phyloP scores from a whole-genome alignment of 2,797 vertebrate genomes.

The Esox masquinongy region DNA sequence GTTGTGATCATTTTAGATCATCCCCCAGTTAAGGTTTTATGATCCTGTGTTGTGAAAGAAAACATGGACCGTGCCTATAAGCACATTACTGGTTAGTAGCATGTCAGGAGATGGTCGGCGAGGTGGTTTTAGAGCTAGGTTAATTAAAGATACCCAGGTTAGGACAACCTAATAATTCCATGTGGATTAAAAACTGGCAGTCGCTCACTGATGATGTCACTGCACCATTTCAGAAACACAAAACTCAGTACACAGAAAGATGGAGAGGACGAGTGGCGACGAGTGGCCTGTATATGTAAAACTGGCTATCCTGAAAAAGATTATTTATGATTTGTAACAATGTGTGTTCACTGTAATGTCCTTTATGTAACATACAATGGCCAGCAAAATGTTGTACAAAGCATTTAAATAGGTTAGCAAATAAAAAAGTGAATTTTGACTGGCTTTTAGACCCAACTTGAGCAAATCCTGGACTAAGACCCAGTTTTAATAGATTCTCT shows the following conservation, averaged over 20 bases:
- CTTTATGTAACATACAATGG: neutral
- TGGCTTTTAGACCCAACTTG: neutral
- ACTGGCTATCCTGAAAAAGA: neutral
- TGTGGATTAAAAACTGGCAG: neutral
- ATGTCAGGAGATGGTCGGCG: neutral
- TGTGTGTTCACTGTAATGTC: neutral
- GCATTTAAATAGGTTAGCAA: neutral
- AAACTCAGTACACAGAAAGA: neutral
- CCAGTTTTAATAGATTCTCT: neutral
- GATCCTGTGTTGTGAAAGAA: constrained; percentile 1
- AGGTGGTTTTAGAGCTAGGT: neutral
- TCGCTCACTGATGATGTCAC: constrained; percentile 1
- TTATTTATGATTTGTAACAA: neutral
- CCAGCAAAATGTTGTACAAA: neutral
- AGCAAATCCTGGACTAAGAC: neutral
- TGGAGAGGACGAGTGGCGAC: neutral
- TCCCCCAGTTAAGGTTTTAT: neutral
- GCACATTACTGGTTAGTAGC: neutral
- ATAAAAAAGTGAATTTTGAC: neutral
- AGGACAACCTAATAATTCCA: too few species aligned
- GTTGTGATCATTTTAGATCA: neutral
- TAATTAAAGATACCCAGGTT: too few species aligned
- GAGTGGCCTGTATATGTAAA: too few species aligned
- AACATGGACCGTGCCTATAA: neutral
- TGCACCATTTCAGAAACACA: too few species aligned